Conservation (phyloP, 2,113 vertebrate genomes). For the Drymodes brunneopygia region DNA sequence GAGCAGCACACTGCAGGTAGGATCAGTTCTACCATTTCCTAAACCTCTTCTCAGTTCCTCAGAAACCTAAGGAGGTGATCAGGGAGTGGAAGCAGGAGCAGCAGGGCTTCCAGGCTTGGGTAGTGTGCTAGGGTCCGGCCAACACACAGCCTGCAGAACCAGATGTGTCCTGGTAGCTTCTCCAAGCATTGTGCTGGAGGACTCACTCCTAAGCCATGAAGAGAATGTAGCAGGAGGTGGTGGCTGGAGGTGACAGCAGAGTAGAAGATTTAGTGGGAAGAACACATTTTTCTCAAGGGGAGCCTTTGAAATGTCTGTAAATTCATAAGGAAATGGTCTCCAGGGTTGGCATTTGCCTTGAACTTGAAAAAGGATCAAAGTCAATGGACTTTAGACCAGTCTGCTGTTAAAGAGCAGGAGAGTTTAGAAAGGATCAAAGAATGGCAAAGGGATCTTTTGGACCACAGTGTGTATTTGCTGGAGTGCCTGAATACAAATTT, state of each 20-base stretch:
- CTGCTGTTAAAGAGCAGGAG: neutral
- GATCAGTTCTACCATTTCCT: neutral
- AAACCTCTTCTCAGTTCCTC: neutral
- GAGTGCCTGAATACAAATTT: neutral
- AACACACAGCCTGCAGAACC: neutral
- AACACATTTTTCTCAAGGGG: neutral
- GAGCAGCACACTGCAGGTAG: neutral
- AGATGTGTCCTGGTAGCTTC: neutral
- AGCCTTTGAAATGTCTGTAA: neutral
- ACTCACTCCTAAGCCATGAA: neutral
- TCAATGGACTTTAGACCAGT: neutral
- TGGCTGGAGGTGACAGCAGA: neutral
- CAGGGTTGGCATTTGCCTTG: neutral
- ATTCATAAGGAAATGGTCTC: neutral
- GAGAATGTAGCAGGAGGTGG: neutral
- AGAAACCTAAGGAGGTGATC: accelerated
- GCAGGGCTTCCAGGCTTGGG: neutral
- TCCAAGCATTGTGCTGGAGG: neutral
- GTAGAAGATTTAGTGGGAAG: neutral
- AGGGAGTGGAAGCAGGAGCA: neutral
- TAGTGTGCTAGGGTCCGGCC: accelerated
- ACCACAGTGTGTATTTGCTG: neutral
- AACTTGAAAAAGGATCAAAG: neutral
- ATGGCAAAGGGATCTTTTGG: neutral
- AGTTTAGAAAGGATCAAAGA: neutral